phyloP scores from a whole-genome alignment of 2,888 invertebrate species.

The Caenorhabditis zanzibari region DNA sequence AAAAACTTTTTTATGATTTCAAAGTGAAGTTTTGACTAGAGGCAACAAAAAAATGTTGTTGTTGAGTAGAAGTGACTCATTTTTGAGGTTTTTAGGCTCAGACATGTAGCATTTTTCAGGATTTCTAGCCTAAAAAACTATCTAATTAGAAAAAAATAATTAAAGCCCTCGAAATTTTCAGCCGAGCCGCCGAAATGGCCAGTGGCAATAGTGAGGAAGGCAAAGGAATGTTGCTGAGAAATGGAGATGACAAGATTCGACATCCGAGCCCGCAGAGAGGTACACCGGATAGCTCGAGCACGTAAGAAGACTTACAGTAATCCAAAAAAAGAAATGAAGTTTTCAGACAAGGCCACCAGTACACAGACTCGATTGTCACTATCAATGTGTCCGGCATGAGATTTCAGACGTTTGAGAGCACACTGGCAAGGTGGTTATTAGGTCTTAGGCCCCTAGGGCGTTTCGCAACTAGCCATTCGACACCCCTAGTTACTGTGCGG shows the following conservation, averaged over 20 bases:
- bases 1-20: conserved; percentile 35
- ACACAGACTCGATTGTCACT: conserved; percentile 72
- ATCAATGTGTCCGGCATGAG: conserved; percentile 82
- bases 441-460: no score
- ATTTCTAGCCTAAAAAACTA: no score
- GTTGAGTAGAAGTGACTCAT: neutral
- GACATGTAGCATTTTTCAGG: neutral
- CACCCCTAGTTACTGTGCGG: no score
- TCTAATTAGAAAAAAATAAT: no score
- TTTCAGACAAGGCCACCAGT: conserved; percentile 20
- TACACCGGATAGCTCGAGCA: conserved; percentile 65
- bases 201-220: conserved; percentile 54
- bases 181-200: conserved; percentile 61
- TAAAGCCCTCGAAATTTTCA: conserved; percentile 30
- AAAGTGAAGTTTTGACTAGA: conserved; percentile 21
- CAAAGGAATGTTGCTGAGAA: conserved; percentile 63
- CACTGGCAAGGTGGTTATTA: conserved; percentile 76
- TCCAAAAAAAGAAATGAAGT: no score
- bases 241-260: conserved; percentile 53
- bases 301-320: conserved; percentile 40
- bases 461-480: no score
- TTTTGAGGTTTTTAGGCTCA: neutral
- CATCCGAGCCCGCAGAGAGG: conserved; percentile 72
- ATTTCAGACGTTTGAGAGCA: conserved; percentile 81
- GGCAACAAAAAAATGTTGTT: conserved; percentile 13